These are phyloP conservation scores for Sebastiscus albofasciatus DNA, from an alignment of 2,797 vertebrate genomes.

Conservation along the genomic window DNA sequence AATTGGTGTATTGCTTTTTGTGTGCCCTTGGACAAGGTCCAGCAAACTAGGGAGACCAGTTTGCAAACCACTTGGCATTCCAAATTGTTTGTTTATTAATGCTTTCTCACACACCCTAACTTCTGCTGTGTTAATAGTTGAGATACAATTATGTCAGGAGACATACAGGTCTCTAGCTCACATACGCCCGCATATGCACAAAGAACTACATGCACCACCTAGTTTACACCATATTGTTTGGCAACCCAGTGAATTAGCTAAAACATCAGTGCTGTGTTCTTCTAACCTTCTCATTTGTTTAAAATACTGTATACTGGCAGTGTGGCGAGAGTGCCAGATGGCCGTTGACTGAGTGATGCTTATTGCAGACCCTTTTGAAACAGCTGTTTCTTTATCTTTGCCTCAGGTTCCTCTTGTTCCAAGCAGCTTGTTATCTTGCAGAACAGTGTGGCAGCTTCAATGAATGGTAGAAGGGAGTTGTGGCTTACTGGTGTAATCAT, in stretches of 20 bases:
- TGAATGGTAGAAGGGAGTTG: slow-evolving; percentile 1
- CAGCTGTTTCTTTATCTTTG: slow-evolving; percentile 48
- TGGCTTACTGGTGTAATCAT: slow-evolving; percentile 6
- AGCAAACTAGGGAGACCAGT: slow-evolving; percentile 13
- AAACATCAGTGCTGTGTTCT: neutral
- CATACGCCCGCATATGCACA: neutral
- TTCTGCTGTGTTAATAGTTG: neutral
- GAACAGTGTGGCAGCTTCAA: slow-evolving; percentile 22
- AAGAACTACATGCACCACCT: neutral
- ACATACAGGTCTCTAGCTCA: neutral
- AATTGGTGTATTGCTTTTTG: slow-evolving; percentile 37
- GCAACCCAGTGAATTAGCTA: neutral
- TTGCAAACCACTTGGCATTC: slow-evolving; percentile 27
- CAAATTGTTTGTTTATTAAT: neutral
- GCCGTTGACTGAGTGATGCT: neutral
- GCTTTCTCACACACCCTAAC: neutral
- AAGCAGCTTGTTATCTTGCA: slow-evolving; percentile 30
- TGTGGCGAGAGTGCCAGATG: slow-evolving; percentile 12
- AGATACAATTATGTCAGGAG: neutral
- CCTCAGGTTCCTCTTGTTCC: slow-evolving; percentile 33
- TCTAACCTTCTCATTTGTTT: slow-evolving; percentile 17
- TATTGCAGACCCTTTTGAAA: slow-evolving; percentile 5
- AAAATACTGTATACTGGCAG: slow-evolving; percentile 5
- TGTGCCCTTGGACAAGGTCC: slow-evolving; percentile 30
- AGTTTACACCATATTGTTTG: neutral